phyloP scores from a whole-genome alignment of 2,797 vertebrate genomes.

The Sebastiscus tertius region DNA sequence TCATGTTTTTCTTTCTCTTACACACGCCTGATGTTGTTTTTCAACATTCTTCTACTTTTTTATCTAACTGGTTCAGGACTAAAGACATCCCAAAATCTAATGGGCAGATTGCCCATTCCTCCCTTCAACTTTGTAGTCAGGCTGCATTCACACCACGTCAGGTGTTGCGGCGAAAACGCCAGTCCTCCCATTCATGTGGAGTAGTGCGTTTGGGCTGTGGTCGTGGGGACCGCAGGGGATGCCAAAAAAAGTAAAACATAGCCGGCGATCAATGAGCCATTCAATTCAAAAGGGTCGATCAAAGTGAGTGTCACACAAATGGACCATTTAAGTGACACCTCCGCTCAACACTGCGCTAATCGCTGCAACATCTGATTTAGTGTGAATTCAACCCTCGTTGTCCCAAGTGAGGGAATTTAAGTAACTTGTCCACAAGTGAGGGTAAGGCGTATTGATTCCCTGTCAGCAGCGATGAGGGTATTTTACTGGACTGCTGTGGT shows the following conservation, averaged over 20 bases:
- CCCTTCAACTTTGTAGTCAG: not conserved
- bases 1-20: not conserved
- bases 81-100: not conserved
- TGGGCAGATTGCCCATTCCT: not conserved
- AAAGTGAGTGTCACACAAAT: too few relatives aligned
- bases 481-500: too few relatives aligned
- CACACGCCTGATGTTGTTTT: not conserved
- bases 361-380: too few relatives aligned
- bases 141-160: not conserved
- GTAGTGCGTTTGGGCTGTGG: not conserved
- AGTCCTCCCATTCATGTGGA: not conserved
- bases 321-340: too few relatives aligned
- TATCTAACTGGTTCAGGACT: not conserved
- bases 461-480: too few relatives aligned
- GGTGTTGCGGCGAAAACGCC: too few relatives aligned
- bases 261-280: too few relatives aligned
- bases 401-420: too few relatives aligned
- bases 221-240: not conserved
- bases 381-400: fast-evolving
- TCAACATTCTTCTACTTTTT: not conserved
- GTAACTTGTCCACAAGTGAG: too few relatives aligned
- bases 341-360: too few relatives aligned
- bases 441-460: too few relatives aligned
- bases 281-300: too few relatives aligned
- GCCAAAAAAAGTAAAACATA: not conserved